Evolutionary conservation across 2,797 vertebrate species (phyloP).

Genomic region (Chanos chanos): DNA sequence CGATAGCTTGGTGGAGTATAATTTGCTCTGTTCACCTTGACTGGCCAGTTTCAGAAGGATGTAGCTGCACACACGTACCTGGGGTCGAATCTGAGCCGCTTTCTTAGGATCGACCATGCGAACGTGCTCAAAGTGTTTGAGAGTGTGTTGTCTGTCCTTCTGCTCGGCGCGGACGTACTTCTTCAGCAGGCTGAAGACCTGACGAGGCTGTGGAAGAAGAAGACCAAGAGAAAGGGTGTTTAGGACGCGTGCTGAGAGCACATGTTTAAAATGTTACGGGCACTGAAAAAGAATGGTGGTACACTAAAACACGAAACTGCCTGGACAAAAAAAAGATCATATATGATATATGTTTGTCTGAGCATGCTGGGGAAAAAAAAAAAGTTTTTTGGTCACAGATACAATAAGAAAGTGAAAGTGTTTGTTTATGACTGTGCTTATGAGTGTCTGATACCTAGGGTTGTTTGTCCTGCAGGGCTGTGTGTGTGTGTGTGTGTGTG

Average conservation of each 20-base stretch:
- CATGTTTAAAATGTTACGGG: neutral
- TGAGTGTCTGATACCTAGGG: neutral
- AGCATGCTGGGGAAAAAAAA: neutral
- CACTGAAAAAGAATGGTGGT: neutral
- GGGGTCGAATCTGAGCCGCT: constrained; percentile 93
- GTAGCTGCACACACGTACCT: constrained; percentile 73
- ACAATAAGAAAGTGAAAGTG: neutral
- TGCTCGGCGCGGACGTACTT: constrained; percentile 95
- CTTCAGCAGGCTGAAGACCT: constrained; percentile 92
- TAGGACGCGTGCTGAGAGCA: neutral
- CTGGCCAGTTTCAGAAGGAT: too few relatives aligned
- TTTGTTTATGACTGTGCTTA: neutral
- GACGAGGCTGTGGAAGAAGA: constrained; percentile 77
- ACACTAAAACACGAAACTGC: too few relatives aligned
- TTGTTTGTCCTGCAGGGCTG: neutral
- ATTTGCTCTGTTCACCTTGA: too few relatives aligned
- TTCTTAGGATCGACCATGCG: constrained; percentile 96
- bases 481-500: neutral
- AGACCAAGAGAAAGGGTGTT: neutral
- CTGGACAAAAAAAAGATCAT: neutral
- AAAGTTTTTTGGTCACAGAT: neutral
- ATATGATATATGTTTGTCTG: too few relatives aligned
- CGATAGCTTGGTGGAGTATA: too few relatives aligned
- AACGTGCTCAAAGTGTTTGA: constrained; percentile 95
- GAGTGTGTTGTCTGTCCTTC: constrained; percentile 95